Evolutionary conservation across 53 echinoderm and acorn worm species (phyloP).

Genomic region (Antedon mediterranea): DNA sequence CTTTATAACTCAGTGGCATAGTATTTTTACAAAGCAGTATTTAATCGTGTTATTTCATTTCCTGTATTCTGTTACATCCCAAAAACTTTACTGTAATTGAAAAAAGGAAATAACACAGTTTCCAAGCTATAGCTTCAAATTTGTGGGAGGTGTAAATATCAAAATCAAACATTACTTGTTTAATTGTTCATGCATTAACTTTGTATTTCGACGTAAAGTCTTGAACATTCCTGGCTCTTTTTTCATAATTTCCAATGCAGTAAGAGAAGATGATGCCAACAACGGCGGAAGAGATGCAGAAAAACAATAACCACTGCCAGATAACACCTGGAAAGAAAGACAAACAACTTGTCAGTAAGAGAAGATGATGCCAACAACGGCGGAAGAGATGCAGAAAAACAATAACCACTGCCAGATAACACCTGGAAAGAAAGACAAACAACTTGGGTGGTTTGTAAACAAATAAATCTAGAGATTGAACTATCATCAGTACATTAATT

Average conservation of each 20-base stretch:
- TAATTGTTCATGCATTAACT: slow-evolving; percentile 48
- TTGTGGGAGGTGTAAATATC: neutral
- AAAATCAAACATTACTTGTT: slow-evolving; percentile 34
- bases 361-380: slow-evolving; percentile 84
- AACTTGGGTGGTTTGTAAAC: neutral
- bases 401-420: slow-evolving; percentile 85
- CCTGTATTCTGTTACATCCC: too few relatives aligned
- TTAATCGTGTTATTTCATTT: too few relatives aligned
- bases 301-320: slow-evolving; percentile 94
- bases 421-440: slow-evolving; percentile 39
- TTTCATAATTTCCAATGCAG: slow-evolving; percentile 63
- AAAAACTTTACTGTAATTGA: too few relatives aligned
- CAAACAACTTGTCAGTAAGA: too few relatives aligned
- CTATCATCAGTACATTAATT: too few relatives aligned
- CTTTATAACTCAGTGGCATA: too few relatives aligned
- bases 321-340: slow-evolving; percentile 59
- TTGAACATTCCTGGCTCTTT: slow-evolving; percentile 50
- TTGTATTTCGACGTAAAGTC: slow-evolving; percentile 36
- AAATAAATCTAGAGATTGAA: neutral
- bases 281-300: slow-evolving; percentile 92
- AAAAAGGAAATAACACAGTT: too few relatives aligned
- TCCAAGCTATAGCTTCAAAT: too few relatives aligned
- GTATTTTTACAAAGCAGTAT: too few relatives aligned
- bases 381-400: slow-evolving; percentile 94
- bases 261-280: slow-evolving; percentile 68